Conservation (phyloP, 2,888 invertebrate genomes). For the Sceliomorpha sp. region DNA sequence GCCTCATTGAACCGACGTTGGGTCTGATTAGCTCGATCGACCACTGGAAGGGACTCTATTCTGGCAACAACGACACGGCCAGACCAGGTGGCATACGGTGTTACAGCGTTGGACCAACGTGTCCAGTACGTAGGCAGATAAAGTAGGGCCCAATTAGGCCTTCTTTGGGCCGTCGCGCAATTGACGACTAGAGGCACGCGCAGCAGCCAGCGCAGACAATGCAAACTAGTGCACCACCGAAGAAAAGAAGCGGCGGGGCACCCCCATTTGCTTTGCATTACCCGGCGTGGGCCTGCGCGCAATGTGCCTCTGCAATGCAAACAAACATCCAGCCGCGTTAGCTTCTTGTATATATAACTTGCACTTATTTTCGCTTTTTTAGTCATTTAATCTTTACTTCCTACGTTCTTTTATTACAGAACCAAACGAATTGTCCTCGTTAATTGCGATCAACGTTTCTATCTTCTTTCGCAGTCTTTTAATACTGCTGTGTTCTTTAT, state of each 20-base stretch:
- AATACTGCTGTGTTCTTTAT: too few species aligned
- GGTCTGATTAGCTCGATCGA: constrained; percentile 73
- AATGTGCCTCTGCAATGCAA: constrained; percentile 81
- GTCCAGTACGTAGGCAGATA: constrained; percentile 71
- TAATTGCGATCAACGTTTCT: too few species aligned
- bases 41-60: constrained; percentile 75
- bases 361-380: constrained; percentile 4
- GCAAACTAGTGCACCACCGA: constrained; percentile 79
- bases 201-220: constrained; percentile 81
- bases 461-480: too few species aligned
- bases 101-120: constrained; percentile 70
- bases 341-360: constrained; percentile 63
- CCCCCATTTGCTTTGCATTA: constrained; percentile 79
- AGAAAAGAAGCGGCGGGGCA: constrained; percentile 75
- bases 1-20: constrained; percentile 74
- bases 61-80: constrained; percentile 74
- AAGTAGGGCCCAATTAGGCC: constrained; percentile 71
- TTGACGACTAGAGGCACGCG: constrained; percentile 79
- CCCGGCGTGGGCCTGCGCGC: constrained; percentile 80
- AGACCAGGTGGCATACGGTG: constrained; percentile 73
- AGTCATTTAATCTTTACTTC: too few species aligned
- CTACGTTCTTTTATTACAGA: too few species aligned
- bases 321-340: constrained; percentile 80
- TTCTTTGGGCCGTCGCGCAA: constrained; percentile 71
- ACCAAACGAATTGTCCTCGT: too few species aligned